Evolutionary conservation across 53 echinoderm and acorn worm genomes (phyloP), one percentile per base, ranked within the genome.

Genomic region (Crossaster papposus): DNA sequence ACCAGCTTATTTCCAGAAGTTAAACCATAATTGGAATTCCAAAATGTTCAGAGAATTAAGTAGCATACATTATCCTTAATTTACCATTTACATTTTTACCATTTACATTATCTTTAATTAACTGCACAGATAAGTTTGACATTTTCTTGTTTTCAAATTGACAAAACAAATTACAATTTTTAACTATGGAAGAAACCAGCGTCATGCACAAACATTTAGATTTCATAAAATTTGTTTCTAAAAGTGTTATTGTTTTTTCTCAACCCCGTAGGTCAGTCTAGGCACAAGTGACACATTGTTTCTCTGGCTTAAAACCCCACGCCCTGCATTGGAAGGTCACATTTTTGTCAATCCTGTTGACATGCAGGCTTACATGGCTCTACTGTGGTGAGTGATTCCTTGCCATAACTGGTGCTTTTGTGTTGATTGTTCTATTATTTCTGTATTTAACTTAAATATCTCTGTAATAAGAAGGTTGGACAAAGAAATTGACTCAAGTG

Each of bases 231-330:
- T 37, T 36, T 23, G 9, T 44, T 44, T 76, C 7, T 58, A 58
- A 15, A 52, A 7, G 53, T 52, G 13, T 10, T 52, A 13, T 9
- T 18, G 14, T 37, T 65, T 34, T 18, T 64, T 29, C 31, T 53
- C 2, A 58, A 20, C 78, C 51, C 55, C 44, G 30, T 82, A 95
- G 95, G 89, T 95, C 14, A 97, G 98, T 77, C 89, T 97, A 4
- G 98, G 98, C 0, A 97, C 98, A 14, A 94, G 98, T 86, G 98
- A 97, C 71, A 97, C 98, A 30, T 88, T 97, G 18, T 97, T 96
- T 72, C 89, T 97, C 29, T 97, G 98, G 98, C 83, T 97, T 62
- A 90, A 93, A 62, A 92, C 93, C 3, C 98, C 98, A 54, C 78
- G 90, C 65, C 98, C 98, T 81, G 96, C 96, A 32, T 68, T 97